These are phyloP conservation scores for Stegodyphus dumicola DNA, from an alignment of 1,140 invertebrate species.

Conservation along the genomic window DNA sequence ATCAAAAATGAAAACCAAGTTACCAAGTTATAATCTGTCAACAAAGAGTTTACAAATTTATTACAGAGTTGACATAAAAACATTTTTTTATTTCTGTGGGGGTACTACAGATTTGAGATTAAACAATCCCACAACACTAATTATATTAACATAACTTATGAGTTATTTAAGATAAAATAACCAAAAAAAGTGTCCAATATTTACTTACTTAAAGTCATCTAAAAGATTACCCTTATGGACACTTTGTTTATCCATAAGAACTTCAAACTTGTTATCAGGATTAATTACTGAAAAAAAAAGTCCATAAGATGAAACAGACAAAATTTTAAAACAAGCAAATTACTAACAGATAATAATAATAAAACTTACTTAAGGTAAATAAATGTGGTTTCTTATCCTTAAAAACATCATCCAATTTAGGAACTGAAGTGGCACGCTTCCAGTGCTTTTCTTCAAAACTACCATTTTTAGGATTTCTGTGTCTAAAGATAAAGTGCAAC, in stretches of 20 bases:
- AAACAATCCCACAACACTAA: too few relatives aligned
- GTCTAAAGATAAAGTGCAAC: slow-evolving; percentile 97
- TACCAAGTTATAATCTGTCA: too few relatives aligned
- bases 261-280: slow-evolving; percentile 84
- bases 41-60: too few relatives aligned
- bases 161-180: too few relatives aligned
- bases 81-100: too few relatives aligned
- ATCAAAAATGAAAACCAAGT: too few relatives aligned
- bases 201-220: slow-evolving; percentile 81
- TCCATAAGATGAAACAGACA: background rate
- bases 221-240: slow-evolving; percentile 87
- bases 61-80: too few relatives aligned
- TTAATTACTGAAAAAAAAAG: slow-evolving; percentile 74
- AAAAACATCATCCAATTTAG: slow-evolving; percentile 87
- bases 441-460: slow-evolving; percentile 87
- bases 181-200: too few relatives aligned
- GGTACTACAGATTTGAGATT: too few relatives aligned
- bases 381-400: slow-evolving; percentile 96
- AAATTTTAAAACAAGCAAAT: background rate
- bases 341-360: background rate
- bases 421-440: slow-evolving; percentile 66
- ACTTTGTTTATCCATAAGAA: slow-evolving; percentile 77
- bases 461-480: slow-evolving; percentile 94
- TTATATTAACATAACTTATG: too few relatives aligned
- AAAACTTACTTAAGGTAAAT: slow-evolving; percentile 78